Evolutionary conservation across 2,888 invertebrate genomes (phyloP), one percentile per base, ranked within the genome.

Genomic region (Hirtodrosophila histrioides): DNA sequence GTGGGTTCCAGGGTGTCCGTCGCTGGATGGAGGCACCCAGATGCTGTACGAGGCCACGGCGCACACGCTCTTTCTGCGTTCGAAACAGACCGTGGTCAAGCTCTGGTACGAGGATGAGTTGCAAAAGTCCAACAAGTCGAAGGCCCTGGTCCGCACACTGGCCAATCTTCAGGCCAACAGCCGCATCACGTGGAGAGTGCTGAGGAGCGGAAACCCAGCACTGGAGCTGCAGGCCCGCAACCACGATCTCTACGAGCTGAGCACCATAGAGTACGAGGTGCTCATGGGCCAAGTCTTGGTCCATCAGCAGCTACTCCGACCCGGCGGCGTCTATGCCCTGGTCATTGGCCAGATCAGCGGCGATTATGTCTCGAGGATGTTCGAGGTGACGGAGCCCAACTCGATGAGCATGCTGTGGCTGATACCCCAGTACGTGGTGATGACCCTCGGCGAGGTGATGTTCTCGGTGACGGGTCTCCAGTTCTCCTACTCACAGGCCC

Each of bases 401-500:
- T 90, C 92, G 1, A 87, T 94, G 36, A 93, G 92, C 69, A 93
- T 95, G 89, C 70, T 93, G 3, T 94, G 93, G 93, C 92, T 94
- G 72, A 86, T 95, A 11, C 95, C 95, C 0, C 95, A 95, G 89
- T 95, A 94, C 84, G 89, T 95, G 40, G 88, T 94, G 2, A 93
- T 95, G 79, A 94, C 95, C 0, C 85, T 93, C 2, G 95, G 93
- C 3, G 91, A 91, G 69, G 90, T 95, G 1, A 93, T 95, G 92
- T 94, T 95, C 83, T 94, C 95, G 0, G 93, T 95, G 12, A 95
- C 95, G 11, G 95, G 95, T 0, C 90, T 95, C 7, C 93, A 94
- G 71, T 95, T 95, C 88, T 94, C 95, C 6, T 95, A 94, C 86
- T 93, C 94, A 0, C 93, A 93, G 93, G 94, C 95, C 3, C 94